Evolutionary conservation across 2,888 invertebrate species (phyloP).

Genomic region (Cephus pulcher): DNA sequence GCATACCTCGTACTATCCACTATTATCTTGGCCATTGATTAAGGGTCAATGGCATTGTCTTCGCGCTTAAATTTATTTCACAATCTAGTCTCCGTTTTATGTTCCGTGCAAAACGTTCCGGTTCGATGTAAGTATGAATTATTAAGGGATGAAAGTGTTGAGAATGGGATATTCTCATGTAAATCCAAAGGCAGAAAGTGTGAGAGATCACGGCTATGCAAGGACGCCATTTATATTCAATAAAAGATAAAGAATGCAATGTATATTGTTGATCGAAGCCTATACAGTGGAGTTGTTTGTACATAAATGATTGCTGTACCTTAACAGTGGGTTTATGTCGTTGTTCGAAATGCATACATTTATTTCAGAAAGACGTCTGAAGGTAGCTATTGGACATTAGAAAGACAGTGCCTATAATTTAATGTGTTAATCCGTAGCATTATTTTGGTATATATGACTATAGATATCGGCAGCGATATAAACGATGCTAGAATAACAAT

Average conservation of each 20-base stretch:
- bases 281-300: neutral
- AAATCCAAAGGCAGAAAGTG: neutral
- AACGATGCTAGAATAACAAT: slow-evolving; percentile 34
- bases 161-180: neutral
- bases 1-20: neutral
- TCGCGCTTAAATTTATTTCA: neutral
- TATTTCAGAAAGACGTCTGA: neutral
- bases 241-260: neutral
- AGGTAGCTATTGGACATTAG: neutral
- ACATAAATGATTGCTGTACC: neutral
- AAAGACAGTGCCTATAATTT: slow-evolving; percentile 48
- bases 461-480: slow-evolving; percentile 29
- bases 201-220: neutral
- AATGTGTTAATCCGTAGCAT: slow-evolving; percentile 37
- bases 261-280: neutral
- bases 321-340: neutral
- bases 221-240: neutral
- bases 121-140: neutral
- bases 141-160: neutral
- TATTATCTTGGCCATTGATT: neutral
- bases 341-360: neutral
- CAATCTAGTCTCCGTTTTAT: neutral
- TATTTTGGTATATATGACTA: slow-evolving; percentile 23
- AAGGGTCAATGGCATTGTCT: neutral
- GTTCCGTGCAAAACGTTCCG: neutral